Conservation (phyloP, 1,140 invertebrate genomes). For the Camponotus floridanus region DNA sequence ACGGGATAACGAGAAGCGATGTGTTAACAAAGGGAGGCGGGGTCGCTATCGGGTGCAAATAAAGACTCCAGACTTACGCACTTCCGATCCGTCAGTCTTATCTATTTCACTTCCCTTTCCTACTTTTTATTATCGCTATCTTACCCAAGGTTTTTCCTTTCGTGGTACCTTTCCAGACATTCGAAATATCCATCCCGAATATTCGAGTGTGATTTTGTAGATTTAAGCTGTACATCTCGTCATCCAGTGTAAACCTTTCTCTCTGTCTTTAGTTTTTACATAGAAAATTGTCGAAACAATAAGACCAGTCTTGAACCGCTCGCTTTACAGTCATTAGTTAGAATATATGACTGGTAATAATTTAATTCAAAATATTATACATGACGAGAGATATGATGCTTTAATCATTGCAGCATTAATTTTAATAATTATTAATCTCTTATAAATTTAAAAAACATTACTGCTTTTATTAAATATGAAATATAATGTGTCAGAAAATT, state of each 20-base stretch:
- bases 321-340: not conserved
- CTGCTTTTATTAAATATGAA: too few species aligned
- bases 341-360: not conserved
- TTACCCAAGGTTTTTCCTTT: not conserved
- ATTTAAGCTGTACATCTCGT: not conserved
- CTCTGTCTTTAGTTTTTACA: not conserved
- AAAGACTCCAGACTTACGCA: conserved; percentile 65
- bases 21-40: conserved; percentile 30
- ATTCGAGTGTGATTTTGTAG: not conserved
- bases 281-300: not conserved
- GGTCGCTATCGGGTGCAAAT: conserved; percentile 42
- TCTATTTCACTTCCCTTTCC: not conserved
- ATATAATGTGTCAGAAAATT: too few species aligned
- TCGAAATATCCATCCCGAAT: too few species aligned
- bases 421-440: not conserved
- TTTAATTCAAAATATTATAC: not conserved
- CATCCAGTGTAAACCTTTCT: not conserved
- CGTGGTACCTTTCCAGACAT: not conserved
- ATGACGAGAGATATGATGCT: not conserved
- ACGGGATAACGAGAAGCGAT: conserved; percentile 33
- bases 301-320: not conserved
- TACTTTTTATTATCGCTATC: not conserved
- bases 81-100: conserved; percentile 65
- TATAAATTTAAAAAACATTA: too few species aligned
- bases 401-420: too few species aligned